phyloP scores from a whole-genome alignment of 2,797 vertebrate species.

The Delichon dasypus region DNA sequence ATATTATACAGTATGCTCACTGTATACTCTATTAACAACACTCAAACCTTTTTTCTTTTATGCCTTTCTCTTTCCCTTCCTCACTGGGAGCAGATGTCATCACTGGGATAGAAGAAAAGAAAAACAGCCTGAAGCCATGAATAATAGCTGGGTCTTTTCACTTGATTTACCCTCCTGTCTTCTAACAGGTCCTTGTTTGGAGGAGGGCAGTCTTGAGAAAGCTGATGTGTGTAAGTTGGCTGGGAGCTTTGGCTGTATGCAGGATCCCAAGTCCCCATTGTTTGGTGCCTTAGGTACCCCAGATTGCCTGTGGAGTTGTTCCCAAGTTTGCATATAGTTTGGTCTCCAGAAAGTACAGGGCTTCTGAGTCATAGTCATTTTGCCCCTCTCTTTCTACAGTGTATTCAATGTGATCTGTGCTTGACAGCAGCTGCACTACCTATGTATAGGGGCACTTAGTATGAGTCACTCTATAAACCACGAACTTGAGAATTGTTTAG shows the following conservation, averaged over 20 bases:
- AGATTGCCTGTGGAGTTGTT: not conserved
- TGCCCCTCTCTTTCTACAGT: not conserved
- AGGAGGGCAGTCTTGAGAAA: not conserved
- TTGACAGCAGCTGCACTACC: not conserved
- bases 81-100: not conserved
- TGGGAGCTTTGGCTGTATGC: not conserved
- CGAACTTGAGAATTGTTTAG: not conserved
- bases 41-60: not conserved
- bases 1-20: not conserved
- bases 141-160: not conserved
- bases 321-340: not conserved
- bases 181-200: not conserved
- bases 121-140: not conserved
- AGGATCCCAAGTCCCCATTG: not conserved
- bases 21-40: not conserved
- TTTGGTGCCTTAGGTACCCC: not conserved
- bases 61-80: not conserved
- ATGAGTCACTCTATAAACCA: not conserved
- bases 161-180: not conserved
- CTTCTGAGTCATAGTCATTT: not conserved
- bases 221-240: not conserved
- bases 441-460: not conserved
- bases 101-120: not conserved
- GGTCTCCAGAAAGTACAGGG: not conserved
- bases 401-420: not conserved